Conservation (phyloP, 2,113 vertebrate species). For the Chamaetylas fuelleborni region DNA sequence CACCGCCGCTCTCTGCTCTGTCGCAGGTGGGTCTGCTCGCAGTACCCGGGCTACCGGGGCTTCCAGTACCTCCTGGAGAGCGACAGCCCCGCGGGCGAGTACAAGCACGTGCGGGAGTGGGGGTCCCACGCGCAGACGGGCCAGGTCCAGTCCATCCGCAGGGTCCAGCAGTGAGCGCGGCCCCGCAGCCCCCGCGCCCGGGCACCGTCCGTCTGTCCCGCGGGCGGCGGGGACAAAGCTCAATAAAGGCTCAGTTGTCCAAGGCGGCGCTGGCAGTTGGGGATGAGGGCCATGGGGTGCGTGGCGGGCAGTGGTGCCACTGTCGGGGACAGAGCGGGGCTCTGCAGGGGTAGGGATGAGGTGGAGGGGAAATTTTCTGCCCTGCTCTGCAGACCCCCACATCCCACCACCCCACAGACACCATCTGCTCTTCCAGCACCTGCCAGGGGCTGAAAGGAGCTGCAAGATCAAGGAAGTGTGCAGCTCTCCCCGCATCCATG, state of each 20-base stretch:
- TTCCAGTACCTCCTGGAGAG: conserved; percentile 95
- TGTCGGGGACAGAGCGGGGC: rapidly evolving
- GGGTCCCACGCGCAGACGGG: conserved; percentile 89
- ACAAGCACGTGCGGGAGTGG: conserved; percentile 90
- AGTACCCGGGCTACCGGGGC: conserved; percentile 92
- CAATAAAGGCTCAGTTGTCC: conserved; percentile 51
- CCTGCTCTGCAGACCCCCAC: background rate
- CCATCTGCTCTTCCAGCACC: background rate
- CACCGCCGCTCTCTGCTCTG: background rate
- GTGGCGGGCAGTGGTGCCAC: rapidly evolving
- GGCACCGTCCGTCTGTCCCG: background rate
- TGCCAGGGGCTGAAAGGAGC: background rate
- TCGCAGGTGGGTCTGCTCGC: conserved; percentile 89
- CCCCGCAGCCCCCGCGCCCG: rapidly evolving
- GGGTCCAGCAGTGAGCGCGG: conserved; percentile 86
- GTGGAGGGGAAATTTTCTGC: background rate
- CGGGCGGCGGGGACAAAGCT: background rate
- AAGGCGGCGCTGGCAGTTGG: background rate
- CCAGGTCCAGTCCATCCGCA: conserved; percentile 92
- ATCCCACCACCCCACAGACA: background rate
- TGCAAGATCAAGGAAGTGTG: background rate
- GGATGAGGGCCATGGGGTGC: rapidly evolving
- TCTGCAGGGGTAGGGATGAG: background rate
- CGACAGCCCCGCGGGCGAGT: conserved; percentile 86
- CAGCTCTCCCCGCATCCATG: rapidly evolving